A percentile compares a stretch with the other conserved stretches of the same genome.
These are phyloP conservation scores for Henicopernis longicauda DNA, from an alignment of 2,113 vertebrate genomes.

Conservation along the genomic window DNA sequence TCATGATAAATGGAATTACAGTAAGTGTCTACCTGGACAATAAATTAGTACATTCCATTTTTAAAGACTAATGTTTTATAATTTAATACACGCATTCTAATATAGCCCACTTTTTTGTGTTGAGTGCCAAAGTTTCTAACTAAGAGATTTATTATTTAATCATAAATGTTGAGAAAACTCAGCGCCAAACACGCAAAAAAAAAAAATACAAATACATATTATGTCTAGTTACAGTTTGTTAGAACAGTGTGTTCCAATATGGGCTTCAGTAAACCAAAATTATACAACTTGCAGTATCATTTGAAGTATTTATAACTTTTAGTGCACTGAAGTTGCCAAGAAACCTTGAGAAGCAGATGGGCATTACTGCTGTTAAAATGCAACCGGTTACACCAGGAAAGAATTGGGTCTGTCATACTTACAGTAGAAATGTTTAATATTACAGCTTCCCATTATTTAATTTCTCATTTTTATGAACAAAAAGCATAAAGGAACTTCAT, in stretches of 20 bases:
- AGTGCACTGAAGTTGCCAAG: slow-evolving; percentile 36
- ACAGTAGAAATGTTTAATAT: background rate
- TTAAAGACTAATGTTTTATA: background rate
- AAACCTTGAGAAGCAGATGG: slow-evolving; percentile 52
- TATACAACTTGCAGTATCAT: slow-evolving; percentile 17
- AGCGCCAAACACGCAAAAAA: background rate
- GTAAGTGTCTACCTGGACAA: background rate
- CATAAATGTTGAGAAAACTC: slow-evolving; percentile 32
- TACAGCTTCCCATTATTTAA: background rate
- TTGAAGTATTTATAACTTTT: slow-evolving; percentile 29
- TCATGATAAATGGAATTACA: background rate
- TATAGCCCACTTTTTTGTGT: background rate
- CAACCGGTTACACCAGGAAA: background rate
- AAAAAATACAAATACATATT: background rate
- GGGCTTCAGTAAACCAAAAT: background rate
- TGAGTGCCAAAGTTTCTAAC: background rate
- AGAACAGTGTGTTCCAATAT: slow-evolving; percentile 46
- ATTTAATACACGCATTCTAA: background rate
- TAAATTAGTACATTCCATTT: background rate
- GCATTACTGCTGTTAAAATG: slow-evolving; percentile 41
- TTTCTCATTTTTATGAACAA: background rate
- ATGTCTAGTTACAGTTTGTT: background rate
- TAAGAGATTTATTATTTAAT: slow-evolving; percentile 12
- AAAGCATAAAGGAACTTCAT: background rate
- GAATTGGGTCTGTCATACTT: background rate